Percentiles rank a stretch among this genome's conserved stretches.
Evolutionary conservation across 2,113 vertebrate species (phyloP).

Genomic region (Phycodurus eques): DNA sequence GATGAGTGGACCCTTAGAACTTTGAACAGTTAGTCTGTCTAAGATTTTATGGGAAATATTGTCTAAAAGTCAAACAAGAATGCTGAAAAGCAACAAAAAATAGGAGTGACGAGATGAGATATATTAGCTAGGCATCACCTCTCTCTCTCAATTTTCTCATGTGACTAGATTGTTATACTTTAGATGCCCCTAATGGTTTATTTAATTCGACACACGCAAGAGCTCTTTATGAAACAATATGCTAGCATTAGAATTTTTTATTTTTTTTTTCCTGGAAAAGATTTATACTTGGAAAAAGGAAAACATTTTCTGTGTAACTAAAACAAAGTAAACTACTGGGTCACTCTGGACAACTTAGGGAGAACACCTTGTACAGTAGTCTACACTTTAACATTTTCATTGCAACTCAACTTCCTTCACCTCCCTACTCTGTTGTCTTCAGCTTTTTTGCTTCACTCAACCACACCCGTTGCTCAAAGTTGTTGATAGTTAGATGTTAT

Average conservation of each 20-base stretch:
- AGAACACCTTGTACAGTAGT: conserved; percentile 12
- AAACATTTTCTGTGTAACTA: background rate
- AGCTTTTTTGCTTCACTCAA: conserved; percentile 4
- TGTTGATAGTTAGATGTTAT: conserved; percentile 79
- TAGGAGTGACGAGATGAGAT: background rate
- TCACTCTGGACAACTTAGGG: conserved; percentile 15
- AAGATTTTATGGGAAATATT: background rate
- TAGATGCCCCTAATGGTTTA: no score
- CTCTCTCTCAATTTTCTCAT: no score
- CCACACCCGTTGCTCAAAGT: conserved; percentile 62
- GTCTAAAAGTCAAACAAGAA: background rate
- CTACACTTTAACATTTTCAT: conserved; percentile 44
- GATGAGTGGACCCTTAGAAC: no score
- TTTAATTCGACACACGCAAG: no score
- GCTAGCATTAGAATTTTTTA: no score
- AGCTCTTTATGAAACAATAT: no score
- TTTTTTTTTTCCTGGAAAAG: no score
- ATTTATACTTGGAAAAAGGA: no score
- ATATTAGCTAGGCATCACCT: no score
- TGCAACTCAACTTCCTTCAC: conserved; percentile 44
- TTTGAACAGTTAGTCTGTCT: no score
- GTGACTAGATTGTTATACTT: no score
- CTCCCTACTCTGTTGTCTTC: conserved; percentile 37
- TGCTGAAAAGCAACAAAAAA: background rate
- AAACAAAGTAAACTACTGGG: conserved; percentile 12